These are phyloP conservation scores for Antidorcas marsupialis DNA, from an alignment of 2,113 vertebrate species.

Conservation along the genomic window DNA sequence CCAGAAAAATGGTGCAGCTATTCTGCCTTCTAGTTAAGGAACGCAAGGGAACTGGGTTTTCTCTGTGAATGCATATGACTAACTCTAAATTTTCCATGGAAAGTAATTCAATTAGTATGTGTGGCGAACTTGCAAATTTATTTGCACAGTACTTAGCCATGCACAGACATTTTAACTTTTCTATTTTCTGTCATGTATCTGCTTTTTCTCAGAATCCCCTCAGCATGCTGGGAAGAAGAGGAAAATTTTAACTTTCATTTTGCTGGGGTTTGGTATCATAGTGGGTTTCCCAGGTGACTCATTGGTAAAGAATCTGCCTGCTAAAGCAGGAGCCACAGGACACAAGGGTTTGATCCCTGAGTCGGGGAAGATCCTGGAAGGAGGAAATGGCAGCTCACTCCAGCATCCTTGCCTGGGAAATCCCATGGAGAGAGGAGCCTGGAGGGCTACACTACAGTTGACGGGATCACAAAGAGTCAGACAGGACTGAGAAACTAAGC, in stretches of 20 bases:
- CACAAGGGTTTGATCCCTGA: neutral
- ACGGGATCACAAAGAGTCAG: neutral
- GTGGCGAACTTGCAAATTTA: neutral
- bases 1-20: neutral
- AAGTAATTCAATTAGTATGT: slow-evolving; percentile 9
- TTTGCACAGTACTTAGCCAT: neutral
- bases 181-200: neutral
- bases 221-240: neutral
- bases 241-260: neutral
- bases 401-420: neutral
- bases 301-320: neutral
- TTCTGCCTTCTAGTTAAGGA: neutral
- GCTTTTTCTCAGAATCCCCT: neutral
- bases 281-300: neutral
- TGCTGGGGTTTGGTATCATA: neutral
- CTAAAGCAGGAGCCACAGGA: neutral
- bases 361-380: neutral
- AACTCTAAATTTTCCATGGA: neutral
- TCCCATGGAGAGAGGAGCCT: neutral
- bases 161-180: neutral
- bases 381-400: neutral
- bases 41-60: neutral
- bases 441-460: neutral
- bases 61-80: neutral
- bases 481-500: neutral